Evolutionary conservation across 2,797 vertebrate genomes (phyloP).

Genomic region (Lycodopsis pacificus): DNA sequence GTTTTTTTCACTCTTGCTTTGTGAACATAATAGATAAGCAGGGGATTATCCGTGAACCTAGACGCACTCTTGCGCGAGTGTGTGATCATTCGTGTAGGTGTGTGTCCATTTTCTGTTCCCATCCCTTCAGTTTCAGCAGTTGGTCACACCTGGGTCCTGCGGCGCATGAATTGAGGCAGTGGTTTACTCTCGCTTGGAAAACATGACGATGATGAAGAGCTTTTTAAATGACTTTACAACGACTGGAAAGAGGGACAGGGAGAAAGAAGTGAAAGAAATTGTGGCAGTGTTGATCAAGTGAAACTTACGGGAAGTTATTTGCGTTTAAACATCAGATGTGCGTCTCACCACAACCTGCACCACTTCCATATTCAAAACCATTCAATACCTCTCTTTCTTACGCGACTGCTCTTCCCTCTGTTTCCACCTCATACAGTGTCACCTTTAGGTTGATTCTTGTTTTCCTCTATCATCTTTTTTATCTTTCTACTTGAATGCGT

Average conservation of each 20-base stretch:
- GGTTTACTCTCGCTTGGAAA: constrained; percentile 70
- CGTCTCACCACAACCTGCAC: constrained; percentile 50
- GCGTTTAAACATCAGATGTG: constrained; percentile 56
- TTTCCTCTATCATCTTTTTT: constrained; percentile 33
- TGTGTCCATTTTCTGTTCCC: constrained; percentile 47
- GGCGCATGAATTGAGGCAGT: constrained; percentile 59
- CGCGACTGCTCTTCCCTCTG: neutral
- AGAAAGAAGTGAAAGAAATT: constrained; percentile 67
- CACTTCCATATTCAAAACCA: constrained; percentile 58
- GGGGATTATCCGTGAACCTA: constrained; percentile 20
- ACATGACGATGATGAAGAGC: constrained; percentile 55
- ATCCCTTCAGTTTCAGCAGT: constrained; percentile 59
- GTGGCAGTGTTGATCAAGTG: constrained; percentile 56
- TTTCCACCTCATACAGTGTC: constrained; percentile 16
- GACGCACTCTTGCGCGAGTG: neutral
- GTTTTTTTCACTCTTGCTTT: constrained; percentile 21
- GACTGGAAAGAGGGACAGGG: constrained; percentile 30
- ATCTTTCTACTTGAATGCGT: constrained; percentile 41
- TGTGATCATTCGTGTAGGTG: neutral
- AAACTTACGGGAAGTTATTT: constrained; percentile 65
- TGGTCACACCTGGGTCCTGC: constrained; percentile 74
- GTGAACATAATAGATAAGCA: constrained; percentile 41
- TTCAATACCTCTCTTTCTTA: constrained; percentile 19
- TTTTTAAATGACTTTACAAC: constrained; percentile 37
- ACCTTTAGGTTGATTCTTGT: constrained; percentile 11